Percentiles rank a stretch among this genome's conserved stretches.
phyloP scores from a whole-genome alignment of 2,797 vertebrate genomes.

The Scolopax bukidnonensis region DNA sequence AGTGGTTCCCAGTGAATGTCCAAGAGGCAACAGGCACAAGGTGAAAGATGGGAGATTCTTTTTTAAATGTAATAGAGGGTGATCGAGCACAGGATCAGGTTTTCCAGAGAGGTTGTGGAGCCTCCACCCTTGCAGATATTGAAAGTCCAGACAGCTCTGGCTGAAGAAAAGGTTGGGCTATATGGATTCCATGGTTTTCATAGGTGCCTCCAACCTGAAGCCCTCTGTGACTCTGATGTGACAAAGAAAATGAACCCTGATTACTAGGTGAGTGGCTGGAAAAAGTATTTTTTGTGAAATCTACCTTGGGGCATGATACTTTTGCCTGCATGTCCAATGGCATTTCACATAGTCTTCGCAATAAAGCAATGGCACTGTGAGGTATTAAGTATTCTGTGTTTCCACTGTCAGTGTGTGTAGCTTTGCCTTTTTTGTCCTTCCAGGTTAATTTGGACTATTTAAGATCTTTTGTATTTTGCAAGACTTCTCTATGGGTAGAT shows the following conservation, averaged over 20 bases:
- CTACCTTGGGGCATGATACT: background rate
- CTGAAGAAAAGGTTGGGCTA: background rate
- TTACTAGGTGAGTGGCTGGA: background rate
- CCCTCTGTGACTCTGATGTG: background rate
- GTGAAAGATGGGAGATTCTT: background rate
- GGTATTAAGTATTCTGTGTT: background rate
- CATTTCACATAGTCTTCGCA: background rate
- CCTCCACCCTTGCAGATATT: background rate
- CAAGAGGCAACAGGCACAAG: background rate
- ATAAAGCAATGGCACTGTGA: background rate
- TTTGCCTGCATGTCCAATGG: background rate
- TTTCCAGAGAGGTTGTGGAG: background rate
- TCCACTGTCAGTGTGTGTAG: background rate
- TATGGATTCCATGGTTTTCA: background rate
- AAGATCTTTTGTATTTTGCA: background rate
- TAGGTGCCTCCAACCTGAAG: background rate
- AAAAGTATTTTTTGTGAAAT: background rate
- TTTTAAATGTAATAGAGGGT: background rate
- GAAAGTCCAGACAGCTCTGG: background rate
- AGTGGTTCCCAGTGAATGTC: background rate
- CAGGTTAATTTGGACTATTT: conserved; percentile 14
- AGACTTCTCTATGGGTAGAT: background rate
- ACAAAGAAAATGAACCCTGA: background rate
- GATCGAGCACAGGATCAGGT: no score
- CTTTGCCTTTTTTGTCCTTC: background rate